These are phyloP conservation scores for Ovibos moschatus DNA, from an alignment of 2,113 vertebrate species.

Conservation along the genomic window DNA sequence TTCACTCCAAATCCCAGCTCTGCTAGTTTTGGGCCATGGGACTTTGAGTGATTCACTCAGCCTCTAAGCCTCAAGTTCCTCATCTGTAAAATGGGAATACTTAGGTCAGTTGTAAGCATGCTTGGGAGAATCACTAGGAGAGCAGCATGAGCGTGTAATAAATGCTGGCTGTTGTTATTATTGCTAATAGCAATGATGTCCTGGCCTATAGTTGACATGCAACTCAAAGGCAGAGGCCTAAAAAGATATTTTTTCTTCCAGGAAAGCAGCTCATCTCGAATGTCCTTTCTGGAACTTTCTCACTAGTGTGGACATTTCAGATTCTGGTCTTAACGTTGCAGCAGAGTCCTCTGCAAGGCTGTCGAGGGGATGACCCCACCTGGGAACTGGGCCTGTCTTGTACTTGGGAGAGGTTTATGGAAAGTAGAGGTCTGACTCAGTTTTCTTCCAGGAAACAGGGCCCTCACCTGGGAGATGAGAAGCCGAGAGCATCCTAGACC, in stretches of 20 bases:
- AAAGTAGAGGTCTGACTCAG: fast-evolving
- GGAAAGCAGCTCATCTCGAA: background rate
- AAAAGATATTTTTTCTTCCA: background rate
- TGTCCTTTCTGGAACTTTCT: conserved; percentile 23
- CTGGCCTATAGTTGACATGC: fast-evolving
- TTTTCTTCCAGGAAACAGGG: background rate
- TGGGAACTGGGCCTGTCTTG: background rate
- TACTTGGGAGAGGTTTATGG: too few relatives aligned
- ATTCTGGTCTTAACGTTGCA: background rate
- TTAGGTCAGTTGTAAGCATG: fast-evolving
- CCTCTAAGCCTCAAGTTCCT: background rate
- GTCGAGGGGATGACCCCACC: background rate
- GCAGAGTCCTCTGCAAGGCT: background rate
- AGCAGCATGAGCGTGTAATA: fast-evolving
- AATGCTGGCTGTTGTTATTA: too few relatives aligned
- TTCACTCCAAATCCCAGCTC: background rate
- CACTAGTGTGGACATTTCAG: background rate
- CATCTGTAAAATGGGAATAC: background rate
- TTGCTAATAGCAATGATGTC: fast-evolving
- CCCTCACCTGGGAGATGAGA: background rate
- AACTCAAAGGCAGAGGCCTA: background rate
- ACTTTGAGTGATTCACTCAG: background rate
- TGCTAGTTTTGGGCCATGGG: background rate
- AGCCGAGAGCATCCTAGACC: background rate
- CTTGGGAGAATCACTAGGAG: background rate